Percentiles rank a stretch among this genome's conserved stretches.
Conservation (phyloP, 2,797 vertebrate species). For the Diplodus sargus region DNA sequence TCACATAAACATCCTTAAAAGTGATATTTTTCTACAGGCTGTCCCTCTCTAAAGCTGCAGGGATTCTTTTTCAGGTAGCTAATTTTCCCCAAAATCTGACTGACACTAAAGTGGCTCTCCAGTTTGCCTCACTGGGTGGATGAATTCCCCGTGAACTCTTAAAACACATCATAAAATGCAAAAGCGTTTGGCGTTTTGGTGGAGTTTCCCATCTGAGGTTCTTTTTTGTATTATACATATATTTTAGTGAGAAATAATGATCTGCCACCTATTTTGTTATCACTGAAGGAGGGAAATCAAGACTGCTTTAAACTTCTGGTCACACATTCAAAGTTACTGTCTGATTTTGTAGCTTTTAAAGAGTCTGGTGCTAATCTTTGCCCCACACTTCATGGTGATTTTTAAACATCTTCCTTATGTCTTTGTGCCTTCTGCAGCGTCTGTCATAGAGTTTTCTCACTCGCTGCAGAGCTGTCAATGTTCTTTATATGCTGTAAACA, state of each 20-base stretch:
- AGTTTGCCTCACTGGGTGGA: not conserved
- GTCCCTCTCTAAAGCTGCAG: not conserved
- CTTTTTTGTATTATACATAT: slow-evolving; percentile 13
- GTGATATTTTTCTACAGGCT: not conserved
- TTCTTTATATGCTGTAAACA: not conserved
- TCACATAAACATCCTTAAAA: slow-evolving; percentile 4
- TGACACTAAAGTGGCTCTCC: slow-evolving; percentile 7
- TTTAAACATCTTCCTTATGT: not conserved
- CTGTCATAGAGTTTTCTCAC: not conserved
- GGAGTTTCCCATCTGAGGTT: not conserved
- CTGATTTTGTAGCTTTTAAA: slow-evolving; percentile 1
- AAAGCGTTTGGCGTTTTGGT: not conserved
- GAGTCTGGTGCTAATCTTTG: not conserved
- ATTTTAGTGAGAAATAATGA: slow-evolving; percentile 16
- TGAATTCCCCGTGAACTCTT: slow-evolving; percentile 7
- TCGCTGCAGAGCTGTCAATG: not conserved
- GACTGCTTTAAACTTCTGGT: not conserved
- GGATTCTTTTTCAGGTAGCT: slow-evolving; percentile 4
- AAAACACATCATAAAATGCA: not conserved
- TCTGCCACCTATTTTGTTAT: slow-evolving; percentile 12
- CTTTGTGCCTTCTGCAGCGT: slow-evolving; percentile 7
- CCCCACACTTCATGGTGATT: not conserved
- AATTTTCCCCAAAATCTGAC: slow-evolving; percentile 5
- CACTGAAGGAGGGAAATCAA: not conserved
- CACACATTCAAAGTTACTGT: too few species aligned